Evolutionary conservation across 2,113 vertebrate species (phyloP), one percentile per base, ranked within the genome.

Genomic region (Collichthys lucidus): DNA sequence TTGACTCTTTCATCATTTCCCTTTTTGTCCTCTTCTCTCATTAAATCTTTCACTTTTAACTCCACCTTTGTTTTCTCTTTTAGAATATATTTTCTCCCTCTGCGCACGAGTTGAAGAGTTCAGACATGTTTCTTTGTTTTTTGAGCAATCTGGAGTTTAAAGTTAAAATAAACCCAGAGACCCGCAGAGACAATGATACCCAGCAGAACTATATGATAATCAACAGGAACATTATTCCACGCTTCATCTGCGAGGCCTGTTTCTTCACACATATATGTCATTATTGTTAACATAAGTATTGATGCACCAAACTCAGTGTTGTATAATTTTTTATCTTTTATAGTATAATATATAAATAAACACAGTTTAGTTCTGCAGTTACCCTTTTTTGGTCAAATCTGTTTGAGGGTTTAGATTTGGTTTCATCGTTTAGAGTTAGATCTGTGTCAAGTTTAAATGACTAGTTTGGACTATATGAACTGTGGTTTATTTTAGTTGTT

Each of bases 31-130:
- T 47, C 16, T 11, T 46, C 11, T 22, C 40, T 31, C 66, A 22
- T n/a, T 19, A n/a, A n/a, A n/a, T n/a, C n/a, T n/a, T n/a, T n/a
- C n/a, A n/a, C n/a, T n/a, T n/a, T n/a, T n/a, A n/a, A 15, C 52
- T 74, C 6, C 64, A 9, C 44, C 19, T 50, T 7, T 19, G 16
- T 8, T 19, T 10, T 55, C 53, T 22, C 53, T 53, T 2, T 11
- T 35, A 22, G 24, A 24, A 22, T 50, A n/a, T n/a, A 35, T 56
- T 20, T 62, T 7, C n/a, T 61, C 68, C 59, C 46, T 42, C 49
- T 1, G 72, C 8, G 0, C 0, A 11, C 0, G 20, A 79, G 84
- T 82, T 79, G 81, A 89, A 84, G 61, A 86, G 87, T 86, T 89
- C 66, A 82, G 16, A 17, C 40, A 0, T 17, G 10, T 63, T 49